Base-by-base conservation (phyloP, 2,113 vertebrate genomes). In the Acrocephalus arundinaceus region DNA sequence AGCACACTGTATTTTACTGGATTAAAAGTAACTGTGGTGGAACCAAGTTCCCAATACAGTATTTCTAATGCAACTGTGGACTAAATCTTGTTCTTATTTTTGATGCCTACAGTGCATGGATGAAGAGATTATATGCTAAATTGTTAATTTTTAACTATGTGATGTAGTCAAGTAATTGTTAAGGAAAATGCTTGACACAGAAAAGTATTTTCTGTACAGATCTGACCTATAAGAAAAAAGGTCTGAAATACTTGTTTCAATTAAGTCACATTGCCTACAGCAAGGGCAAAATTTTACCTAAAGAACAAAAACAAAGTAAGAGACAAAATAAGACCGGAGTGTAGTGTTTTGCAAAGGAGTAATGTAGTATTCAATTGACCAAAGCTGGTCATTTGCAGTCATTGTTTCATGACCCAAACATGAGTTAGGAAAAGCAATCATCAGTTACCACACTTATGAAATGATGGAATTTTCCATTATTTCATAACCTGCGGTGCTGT, bases 391-490 rank as follows among this genome's bases (percentile, higher is more conserved):
- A 39, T 92, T 62, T 57, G 46, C 23, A 85, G 52, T 90, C 59
- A 67, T 33, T 88, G 65, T 68, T 93, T 88, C 83, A 75, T 72
- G 88, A 88, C 37, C 57, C 52, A 84, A 84, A 87, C 67, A 57
- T 25, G n/a, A 87, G 57, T 88, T 46, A 71, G 62, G 41, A 90
- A 86, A 94, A 93, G 57, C 23, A 63, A 81, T 84, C 73, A 72
- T 72, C 4, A 7, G 52, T 92, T 71, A 81, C 37, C 15, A 75
- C 76, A 85, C 48, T 92, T 82, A 68, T 27, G 52, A 96, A 92
- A 84, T 24, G 31, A 94, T 76, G 93, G 95, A 96, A 96, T 91
- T 94, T 96, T 97, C 94, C 96, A 93, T 81, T 33, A 83, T 90
- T 97, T 96, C 82, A 86, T 77, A 95, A 92, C 70, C 80, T 93